Base-by-base conservation (phyloP, 1,140 invertebrate genomes). In the Frieseomelitta varia region DNA sequence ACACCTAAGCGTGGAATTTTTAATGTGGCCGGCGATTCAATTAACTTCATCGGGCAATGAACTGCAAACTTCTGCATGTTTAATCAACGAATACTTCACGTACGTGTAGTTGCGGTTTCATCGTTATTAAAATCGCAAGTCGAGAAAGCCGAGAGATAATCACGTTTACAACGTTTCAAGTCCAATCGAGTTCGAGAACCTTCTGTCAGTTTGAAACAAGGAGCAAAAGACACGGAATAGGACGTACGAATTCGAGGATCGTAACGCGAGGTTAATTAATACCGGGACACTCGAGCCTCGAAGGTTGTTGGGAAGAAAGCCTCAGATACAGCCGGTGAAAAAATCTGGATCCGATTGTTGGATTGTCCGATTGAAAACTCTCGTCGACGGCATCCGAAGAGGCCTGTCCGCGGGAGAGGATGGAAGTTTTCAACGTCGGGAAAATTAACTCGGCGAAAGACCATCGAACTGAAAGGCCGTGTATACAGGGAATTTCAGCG, bases 41-140 rank as follows among this genome's bases (percentile, higher is more conserved):
- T 39, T 6, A 39, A 39, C 6, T 39, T 39, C 39, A 4, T 39
- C 6, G 2, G 39, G 6, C 39, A 39, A 39, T 39, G 39, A 39
- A 39, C 6, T 6, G 6, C 6, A 39, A 39, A 39, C 6, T 47
- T 47, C 39, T 47, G 39, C 39, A 0, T 47, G 8, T 10, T 47
- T 6, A 47, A 47, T 47, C 8, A 47, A 8, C 39, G 39, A 8
- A 47, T 47, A 47, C 8, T 8, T 8, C 39, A 47, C 39, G 39
- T 47, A 47, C 39, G 39, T 47, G 39, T 47, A 47, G 39, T 47
- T 47, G 39, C n/a, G n/a, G n/a, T n/a, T 10, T 6, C 10, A 56
- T 21, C 19, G 87, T 88, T 68, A 76, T 88, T 77, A 72, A 39
- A 67, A 30, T 56, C 51, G 39, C 39, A 39, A 39, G 39, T 39